phyloP scores from a whole-genome alignment of 2,797 vertebrate species.

The Sorex maritimensis region DNA sequence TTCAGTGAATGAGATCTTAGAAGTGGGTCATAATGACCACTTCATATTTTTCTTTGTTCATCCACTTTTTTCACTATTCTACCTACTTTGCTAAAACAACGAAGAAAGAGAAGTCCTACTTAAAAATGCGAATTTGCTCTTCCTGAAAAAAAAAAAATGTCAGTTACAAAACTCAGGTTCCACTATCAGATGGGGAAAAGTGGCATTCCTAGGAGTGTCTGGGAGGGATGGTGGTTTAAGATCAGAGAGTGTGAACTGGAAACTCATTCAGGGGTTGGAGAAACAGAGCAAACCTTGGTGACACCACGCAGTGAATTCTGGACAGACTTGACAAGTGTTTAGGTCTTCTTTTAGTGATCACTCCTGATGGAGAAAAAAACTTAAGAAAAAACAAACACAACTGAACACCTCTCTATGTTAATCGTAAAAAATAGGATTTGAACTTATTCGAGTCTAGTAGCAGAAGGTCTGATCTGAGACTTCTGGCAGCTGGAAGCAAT shows the following conservation, averaged over 20 bases:
- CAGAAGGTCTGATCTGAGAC: not conserved
- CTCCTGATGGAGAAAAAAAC: not conserved
- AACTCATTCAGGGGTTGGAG: not conserved
- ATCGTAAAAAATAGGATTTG: not conserved
- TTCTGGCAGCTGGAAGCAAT: not conserved
- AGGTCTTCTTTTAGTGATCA: not conserved
- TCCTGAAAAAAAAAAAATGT: not conserved
- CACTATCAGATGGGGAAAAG: not conserved
- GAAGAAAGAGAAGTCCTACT: not conserved
- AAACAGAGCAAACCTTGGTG: too few species aligned
- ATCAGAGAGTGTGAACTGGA: too few species aligned
- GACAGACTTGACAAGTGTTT: not conserved
- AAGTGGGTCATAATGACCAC: not conserved
- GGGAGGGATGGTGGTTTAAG: not conserved
- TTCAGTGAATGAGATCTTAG: slow-evolving; percentile 54
- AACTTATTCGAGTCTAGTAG: not conserved
- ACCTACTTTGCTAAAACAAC: not conserved
- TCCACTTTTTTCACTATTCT: slow-evolving; percentile 8
- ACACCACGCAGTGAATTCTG: not conserved
- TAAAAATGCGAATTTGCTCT: too few species aligned
- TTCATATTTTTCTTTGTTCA: slow-evolving; percentile 31
- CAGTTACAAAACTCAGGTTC: not conserved
- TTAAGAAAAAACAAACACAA: too few species aligned
- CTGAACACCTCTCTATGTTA: not conserved
- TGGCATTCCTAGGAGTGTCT: not conserved